These are phyloP conservation scores for Arbacia lixula DNA, from an alignment of 53 echinoderm and acorn worm genomes.

Conservation along the genomic window DNA sequence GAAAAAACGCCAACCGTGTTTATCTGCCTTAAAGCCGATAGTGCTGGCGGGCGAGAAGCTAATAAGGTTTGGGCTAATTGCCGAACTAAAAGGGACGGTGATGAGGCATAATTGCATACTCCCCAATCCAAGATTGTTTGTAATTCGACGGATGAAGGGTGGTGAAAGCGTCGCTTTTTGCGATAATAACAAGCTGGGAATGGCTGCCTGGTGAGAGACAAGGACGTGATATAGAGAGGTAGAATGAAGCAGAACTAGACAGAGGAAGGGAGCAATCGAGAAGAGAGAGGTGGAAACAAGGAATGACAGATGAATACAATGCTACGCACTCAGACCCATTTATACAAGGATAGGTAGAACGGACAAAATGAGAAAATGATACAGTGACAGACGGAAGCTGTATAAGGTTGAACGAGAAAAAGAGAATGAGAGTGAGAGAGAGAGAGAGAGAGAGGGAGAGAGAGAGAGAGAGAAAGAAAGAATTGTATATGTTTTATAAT, in stretches of 20 bases:
- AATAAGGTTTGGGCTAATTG: constrained; percentile 40
- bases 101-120: constrained; percentile 42
- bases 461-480: background rate
- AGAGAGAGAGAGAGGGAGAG: background rate
- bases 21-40: constrained; percentile 39
- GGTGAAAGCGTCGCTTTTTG: constrained; percentile 33
- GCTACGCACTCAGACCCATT: no score
- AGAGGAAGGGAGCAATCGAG: background rate
- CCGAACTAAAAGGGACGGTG: constrained; percentile 25
- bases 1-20: constrained; percentile 24
- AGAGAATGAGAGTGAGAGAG: background rate
- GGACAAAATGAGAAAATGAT: no score
- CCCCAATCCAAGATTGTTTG: constrained; percentile 55
- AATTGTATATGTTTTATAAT: no score
- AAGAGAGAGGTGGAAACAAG: background rate
- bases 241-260: background rate
- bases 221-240: background rate
- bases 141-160: constrained; percentile 37
- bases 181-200: constrained; percentile 37
- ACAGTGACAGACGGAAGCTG: no score
- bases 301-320: no score
- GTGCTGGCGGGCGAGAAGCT: constrained; percentile 34
- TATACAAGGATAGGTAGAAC: no score
- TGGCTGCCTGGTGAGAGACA: constrained; percentile 23
- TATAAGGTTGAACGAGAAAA: background rate